Evolutionary conservation across 1,140 invertebrate genomes (phyloP).

Genomic region (Mamestra configurata): DNA sequence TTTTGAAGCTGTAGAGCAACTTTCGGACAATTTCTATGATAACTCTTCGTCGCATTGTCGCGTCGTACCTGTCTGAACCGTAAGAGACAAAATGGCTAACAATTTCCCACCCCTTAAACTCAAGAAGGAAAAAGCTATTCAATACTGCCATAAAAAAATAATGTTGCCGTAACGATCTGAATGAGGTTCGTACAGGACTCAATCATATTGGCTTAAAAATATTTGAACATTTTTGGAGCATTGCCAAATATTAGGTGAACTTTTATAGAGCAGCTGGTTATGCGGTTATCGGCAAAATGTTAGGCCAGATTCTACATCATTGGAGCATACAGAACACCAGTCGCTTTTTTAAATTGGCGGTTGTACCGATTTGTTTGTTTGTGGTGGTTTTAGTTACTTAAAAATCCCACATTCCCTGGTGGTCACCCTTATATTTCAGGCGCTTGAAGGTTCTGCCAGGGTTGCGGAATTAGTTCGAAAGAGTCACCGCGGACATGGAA

Average conservation of each 20-base stretch:
- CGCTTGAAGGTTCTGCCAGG: too few relatives aligned
- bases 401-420: too few relatives aligned
- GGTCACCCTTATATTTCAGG: too few relatives aligned
- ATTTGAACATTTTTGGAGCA: conserved; percentile 21
- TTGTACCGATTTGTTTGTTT: background rate
- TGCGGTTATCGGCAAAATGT: conserved; percentile 33
- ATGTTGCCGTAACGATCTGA: background rate
- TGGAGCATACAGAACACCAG: background rate
- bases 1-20: too few relatives aligned
- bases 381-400: too few relatives aligned
- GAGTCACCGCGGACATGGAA: too few relatives aligned
- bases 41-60: too few relatives aligned
- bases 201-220: conserved; percentile 28
- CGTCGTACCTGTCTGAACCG: too few relatives aligned
- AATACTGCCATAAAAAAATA: background rate
- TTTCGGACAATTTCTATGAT: too few relatives aligned
- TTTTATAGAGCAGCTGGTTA: conserved; percentile 27
- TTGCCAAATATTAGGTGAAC: conserved; percentile 15
- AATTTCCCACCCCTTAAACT: too few relatives aligned
- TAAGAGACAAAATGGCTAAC: too few relatives aligned
- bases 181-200: conserved; percentile 5
- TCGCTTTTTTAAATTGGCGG: background rate
- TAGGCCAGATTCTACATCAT: conserved; percentile 12
- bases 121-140: background rate
- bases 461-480: too few relatives aligned